These are phyloP conservation scores for Nerophis ophidion DNA, from an alignment of 2,113 vertebrate species.

Conservation along the genomic window DNA sequence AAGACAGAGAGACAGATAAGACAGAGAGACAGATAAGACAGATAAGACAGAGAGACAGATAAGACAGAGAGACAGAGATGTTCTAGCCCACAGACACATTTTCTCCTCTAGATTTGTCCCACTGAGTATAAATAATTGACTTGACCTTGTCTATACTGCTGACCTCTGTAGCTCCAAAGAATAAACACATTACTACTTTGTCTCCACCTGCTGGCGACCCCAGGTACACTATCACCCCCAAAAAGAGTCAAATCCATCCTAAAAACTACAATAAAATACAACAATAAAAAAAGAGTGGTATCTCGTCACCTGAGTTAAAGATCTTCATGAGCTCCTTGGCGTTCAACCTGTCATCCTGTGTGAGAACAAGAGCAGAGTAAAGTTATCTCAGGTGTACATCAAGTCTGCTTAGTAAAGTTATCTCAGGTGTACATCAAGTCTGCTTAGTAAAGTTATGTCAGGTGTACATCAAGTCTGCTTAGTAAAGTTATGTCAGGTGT, in stretches of 20 bases:
- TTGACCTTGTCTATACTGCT: constrained; percentile 38
- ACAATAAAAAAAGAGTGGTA: not conserved
- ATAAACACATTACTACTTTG: constrained; percentile 11
- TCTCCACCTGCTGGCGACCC: constrained; percentile 60
- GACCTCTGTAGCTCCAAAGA: constrained; percentile 28
- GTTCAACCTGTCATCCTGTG: constrained; percentile 64
- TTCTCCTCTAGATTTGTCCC: too few species aligned
- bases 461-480: too few species aligned
- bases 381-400: not conserved
- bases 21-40: too few species aligned
- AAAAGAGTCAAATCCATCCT: not conserved
- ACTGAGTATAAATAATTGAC: too few species aligned
- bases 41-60: too few species aligned
- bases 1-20: too few species aligned
- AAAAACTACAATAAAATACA: not conserved
- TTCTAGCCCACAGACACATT: too few species aligned
- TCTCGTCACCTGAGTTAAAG: constrained; percentile 65
- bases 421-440: too few species aligned
- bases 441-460: not conserved
- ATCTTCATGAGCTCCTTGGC: constrained; percentile 62
- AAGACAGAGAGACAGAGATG: too few species aligned
- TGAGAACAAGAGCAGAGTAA: not conserved
- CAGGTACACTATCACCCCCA: not conserved
- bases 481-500: not conserved
- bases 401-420: too few species aligned